Percentiles rank a stretch among this genome's conserved stretches.
These are phyloP conservation scores for Contarinia nasturtii DNA, from an alignment of 1,140 invertebrate species.

Conservation along the genomic window DNA sequence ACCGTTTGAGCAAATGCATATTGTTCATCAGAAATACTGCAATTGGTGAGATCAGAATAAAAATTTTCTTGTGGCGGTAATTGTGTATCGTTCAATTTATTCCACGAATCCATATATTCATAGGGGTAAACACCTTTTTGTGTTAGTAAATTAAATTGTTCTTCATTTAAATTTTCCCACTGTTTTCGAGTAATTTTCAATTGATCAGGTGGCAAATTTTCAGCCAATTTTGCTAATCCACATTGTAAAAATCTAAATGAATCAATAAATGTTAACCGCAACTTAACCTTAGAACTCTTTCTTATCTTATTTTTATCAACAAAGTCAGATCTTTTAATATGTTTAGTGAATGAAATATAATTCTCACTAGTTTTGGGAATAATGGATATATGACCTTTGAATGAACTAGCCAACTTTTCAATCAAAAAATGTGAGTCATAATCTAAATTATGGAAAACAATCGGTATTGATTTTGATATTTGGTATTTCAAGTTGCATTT, in stretches of 20 bases:
- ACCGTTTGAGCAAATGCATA: conserved; percentile 24
- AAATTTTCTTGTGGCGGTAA: conserved; percentile 17
- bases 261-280: conserved; percentile 16
- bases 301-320: not conserved
- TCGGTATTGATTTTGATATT: conserved; percentile 14
- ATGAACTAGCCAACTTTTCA: conserved; percentile 11
- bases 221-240: conserved; percentile 8
- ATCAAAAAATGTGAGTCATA: conserved; percentile 22
- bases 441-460: conserved; percentile 20
- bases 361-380: conserved; percentile 21
- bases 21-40: conserved; percentile 13
- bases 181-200: conserved; percentile 6
- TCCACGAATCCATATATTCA: conserved; percentile 14
- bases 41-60: conserved; percentile 15
- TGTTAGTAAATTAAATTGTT: conserved; percentile 9
- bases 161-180: conserved; percentile 8
- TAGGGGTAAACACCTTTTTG: conserved; percentile 18
- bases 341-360: conserved; percentile 11
- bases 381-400: conserved; percentile 11
- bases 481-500: conserved; percentile 20
- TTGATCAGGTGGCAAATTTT: conserved; percentile 14
- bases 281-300: not conserved
- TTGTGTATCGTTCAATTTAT: conserved; percentile 13
- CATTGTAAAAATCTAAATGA: conserved; percentile 15
- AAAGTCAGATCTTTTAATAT: conserved; percentile 3